These are phyloP conservation scores for Bombyx huttoni DNA, from an alignment of 2,888 invertebrate species.

Conservation along the genomic window DNA sequence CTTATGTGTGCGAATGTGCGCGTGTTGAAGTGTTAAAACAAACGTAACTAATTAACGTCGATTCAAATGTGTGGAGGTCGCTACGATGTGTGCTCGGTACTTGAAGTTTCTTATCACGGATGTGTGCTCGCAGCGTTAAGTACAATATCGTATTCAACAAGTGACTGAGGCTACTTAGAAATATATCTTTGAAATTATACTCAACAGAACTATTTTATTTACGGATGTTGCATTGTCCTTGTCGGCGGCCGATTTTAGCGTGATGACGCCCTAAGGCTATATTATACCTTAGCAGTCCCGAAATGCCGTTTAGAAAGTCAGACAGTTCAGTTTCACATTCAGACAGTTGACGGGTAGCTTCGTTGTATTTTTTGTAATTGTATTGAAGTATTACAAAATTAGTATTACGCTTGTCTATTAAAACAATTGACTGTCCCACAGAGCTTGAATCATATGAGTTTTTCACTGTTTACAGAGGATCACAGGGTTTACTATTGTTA, in stretches of 20 bases:
- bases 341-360: no score
- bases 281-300: no score
- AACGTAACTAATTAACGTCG: slow-evolving; percentile 63
- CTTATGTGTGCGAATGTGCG: slow-evolving; percentile 22
- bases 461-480: no score
- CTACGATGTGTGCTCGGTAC: slow-evolving; percentile 36
- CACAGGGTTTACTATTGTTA: no score
- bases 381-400: no score
- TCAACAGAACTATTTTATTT: background rate
- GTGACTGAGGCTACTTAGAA: slow-evolving; percentile 25
- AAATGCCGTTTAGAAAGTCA: no score
- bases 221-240: slow-evolving; percentile 10
- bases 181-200: slow-evolving; percentile 7
- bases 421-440: no score
- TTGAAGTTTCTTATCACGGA: slow-evolving; percentile 40
- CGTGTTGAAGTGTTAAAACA: slow-evolving; percentile 49
- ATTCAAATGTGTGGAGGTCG: slow-evolving; percentile 60
- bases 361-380: no score
- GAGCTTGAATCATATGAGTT: no score
- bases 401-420: no score
- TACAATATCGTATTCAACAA: slow-evolving; percentile 30
- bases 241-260: slow-evolving; percentile 1
- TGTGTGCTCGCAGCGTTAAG: slow-evolving; percentile 29
- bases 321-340: no score
- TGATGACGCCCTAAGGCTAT: no score